phyloP scores from a whole-genome alignment of 2,797 vertebrate species.

The Squalus acanthias region DNA sequence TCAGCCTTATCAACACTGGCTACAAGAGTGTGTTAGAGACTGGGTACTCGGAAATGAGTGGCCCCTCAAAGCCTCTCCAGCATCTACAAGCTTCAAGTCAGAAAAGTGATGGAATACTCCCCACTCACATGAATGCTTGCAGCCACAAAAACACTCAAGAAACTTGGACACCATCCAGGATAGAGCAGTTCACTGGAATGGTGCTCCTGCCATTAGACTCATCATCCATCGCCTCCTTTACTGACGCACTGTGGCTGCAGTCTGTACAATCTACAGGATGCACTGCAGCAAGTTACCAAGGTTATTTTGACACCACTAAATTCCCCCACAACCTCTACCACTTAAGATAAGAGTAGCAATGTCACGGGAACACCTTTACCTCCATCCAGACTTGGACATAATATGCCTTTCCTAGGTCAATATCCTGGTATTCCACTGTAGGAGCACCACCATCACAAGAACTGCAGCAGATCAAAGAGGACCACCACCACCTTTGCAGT shows the following conservation, averaged over 20 bases:
- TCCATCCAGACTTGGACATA: not conserved
- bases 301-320: not conserved
- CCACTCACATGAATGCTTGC: no score
- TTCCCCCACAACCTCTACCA: not conserved
- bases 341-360: not conserved
- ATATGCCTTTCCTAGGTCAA: not conserved
- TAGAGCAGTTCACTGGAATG: no score
- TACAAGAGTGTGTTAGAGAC: no score
- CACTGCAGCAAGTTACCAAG: not conserved
- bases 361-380: not conserved
- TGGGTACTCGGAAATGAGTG: no score
- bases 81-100: no score
- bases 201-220: no score
- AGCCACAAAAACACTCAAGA: no score
- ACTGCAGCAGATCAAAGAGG: not conserved
- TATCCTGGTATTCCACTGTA: not conserved
- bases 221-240: not conserved
- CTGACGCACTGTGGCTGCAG: not conserved
- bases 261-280: not conserved
- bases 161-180: no score
- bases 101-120: no score
- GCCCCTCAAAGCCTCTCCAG: no score
- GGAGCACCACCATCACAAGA: not conserved
- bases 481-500: not conserved
- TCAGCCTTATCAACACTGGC: no score